Conservation (phyloP, 1,140 invertebrate species). For the Pemphigus obesinymphae region DNA sequence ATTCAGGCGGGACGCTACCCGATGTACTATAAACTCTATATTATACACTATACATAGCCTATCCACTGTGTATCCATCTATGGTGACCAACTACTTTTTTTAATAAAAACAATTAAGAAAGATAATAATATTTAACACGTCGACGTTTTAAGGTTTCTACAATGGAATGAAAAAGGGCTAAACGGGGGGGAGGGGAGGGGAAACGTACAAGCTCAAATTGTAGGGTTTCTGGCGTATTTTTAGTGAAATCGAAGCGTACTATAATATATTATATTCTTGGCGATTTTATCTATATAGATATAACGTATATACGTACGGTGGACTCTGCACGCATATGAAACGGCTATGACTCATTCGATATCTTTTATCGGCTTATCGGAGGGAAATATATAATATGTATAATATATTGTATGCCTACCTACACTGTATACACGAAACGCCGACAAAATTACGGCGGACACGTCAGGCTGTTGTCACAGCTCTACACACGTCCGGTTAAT, state of each 20-base stretch:
- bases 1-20: no score
- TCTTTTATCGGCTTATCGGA: not conserved
- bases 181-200: no score
- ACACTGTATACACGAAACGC: not conserved
- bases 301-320: not conserved
- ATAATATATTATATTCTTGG: no score
- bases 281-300: no score
- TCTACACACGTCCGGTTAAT: conserved; percentile 11
- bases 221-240: not conserved
- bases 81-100: no score
- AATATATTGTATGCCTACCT: not conserved
- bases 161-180: not conserved
- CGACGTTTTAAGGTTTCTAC: not conserved
- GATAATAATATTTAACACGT: no score
- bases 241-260: not conserved
- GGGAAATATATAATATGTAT: not conserved
- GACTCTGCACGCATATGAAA: not conserved
- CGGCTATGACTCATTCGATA: not conserved
- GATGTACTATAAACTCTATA: no score
- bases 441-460: no score
- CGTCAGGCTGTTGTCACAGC: conserved; percentile 18
- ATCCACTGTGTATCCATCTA: no score
- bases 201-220: no score
- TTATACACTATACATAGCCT: no score
- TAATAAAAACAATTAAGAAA: no score